Conservation (phyloP, 1,140 invertebrate genomes). For the Zaprionus kolodkinae region DNA sequence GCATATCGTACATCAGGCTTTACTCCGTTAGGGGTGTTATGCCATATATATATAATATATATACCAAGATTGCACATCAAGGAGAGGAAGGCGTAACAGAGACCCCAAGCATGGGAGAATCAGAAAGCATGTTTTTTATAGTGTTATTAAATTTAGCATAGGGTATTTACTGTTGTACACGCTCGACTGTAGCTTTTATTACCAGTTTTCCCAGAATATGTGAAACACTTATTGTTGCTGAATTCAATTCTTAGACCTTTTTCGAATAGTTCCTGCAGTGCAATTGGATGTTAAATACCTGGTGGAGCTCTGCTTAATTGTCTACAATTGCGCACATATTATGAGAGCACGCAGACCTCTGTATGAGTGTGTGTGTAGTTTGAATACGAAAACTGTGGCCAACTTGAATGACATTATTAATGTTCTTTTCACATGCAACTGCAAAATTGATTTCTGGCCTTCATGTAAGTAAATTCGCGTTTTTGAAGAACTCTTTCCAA, state of each 20-base stretch:
- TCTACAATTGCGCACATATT: constrained; percentile 4
- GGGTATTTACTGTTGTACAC: too few relatives aligned
- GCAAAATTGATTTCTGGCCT: constrained; percentile 52
- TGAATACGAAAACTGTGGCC: constrained; percentile 4
- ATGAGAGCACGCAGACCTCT: constrained; percentile 6
- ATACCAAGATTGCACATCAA: too few relatives aligned
- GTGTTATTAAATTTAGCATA: too few relatives aligned
- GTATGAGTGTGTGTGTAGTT: background rate
- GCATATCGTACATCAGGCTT: too few relatives aligned
- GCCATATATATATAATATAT: too few relatives aligned
- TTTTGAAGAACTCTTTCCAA: constrained; percentile 19
- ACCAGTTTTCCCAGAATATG: background rate
- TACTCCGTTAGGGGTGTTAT: too few relatives aligned
- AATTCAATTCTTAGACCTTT: background rate
- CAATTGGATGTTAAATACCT: background rate
- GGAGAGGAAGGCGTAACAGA: too few relatives aligned
- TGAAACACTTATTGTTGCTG: background rate
- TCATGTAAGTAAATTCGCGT: constrained; percentile 4
- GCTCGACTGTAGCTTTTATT: too few relatives aligned
- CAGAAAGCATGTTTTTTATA: too few relatives aligned
- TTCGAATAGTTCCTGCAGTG: background rate
- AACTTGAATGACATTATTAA: constrained; percentile 38
- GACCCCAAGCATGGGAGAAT: too few relatives aligned
- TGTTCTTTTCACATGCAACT: constrained; percentile 61
- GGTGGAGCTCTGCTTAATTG: constrained; percentile 3